Conservation (phyloP, 2,113 vertebrate genomes). For the Burhinus oedicnemus region DNA sequence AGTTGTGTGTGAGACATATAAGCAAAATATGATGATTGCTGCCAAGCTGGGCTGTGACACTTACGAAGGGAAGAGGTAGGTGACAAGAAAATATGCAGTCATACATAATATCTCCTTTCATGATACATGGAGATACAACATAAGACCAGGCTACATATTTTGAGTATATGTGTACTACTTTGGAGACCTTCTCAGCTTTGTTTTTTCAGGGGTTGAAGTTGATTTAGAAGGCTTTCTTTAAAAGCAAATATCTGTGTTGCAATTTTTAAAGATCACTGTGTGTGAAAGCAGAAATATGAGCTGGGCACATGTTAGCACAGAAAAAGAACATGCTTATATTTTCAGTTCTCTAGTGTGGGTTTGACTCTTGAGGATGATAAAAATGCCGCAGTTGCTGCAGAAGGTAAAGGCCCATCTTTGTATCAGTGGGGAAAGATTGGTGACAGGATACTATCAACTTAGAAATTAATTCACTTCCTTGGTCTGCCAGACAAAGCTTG, state of each 20-base stretch:
- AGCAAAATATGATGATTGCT: not conserved
- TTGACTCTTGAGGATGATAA: not conserved
- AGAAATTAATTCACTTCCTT: not conserved
- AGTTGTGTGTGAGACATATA: not conserved
- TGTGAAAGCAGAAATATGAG: not conserved
- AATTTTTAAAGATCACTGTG: not conserved
- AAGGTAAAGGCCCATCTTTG: not conserved
- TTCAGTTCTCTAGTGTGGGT: not conserved
- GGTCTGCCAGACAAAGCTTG: not conserved
- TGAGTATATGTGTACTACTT: fast-evolving
- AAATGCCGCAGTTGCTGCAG: not conserved
- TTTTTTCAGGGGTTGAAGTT: not conserved
- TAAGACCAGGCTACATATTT: not conserved
- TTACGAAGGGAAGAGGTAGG: not conserved
- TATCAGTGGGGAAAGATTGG: not conserved
- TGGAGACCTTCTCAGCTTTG: not conserved
- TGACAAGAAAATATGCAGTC: not conserved
- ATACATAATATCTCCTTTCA: not conserved
- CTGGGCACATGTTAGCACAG: not conserved
- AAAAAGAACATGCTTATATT: not conserved
- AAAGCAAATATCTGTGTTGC: not conserved
- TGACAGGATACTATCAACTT: not conserved
- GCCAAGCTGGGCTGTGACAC: not conserved
- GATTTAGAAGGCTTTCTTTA: not conserved
- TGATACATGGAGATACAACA: fast-evolving